A percentile compares a stretch with the other conserved stretches of the same genome.
phyloP scores from a whole-genome alignment of 2,113 vertebrate genomes.

The Ochotona curzoniae region DNA sequence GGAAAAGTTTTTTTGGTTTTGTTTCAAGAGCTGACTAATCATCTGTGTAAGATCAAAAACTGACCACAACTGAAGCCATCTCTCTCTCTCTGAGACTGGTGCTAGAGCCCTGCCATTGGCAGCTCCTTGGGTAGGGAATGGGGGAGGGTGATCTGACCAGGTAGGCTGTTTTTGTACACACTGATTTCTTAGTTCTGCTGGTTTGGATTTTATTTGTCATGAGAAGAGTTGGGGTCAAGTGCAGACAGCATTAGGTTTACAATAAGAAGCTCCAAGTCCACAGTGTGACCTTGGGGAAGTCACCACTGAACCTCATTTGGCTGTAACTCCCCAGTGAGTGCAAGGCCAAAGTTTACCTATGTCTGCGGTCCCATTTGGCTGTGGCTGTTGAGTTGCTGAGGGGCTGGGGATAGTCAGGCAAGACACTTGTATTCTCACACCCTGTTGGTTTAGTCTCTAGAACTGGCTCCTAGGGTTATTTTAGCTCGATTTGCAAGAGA shows the following conservation, averaged over 20 bases:
- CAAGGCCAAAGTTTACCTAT: background rate
- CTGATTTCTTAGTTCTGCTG: background rate
- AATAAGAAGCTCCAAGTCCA: background rate
- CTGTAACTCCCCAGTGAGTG: background rate
- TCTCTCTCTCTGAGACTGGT: background rate
- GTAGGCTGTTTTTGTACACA: background rate
- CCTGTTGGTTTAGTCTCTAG: background rate
- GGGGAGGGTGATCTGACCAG: background rate
- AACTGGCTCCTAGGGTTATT: conserved; percentile 17
- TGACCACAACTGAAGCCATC: background rate
- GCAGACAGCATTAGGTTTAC: background rate
- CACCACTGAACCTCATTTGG: background rate
- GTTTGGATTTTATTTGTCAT: background rate
- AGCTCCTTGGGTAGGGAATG: background rate
- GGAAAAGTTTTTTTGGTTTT: background rate
- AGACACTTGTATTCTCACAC: background rate
- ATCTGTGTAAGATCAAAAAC: background rate
- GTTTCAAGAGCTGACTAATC: background rate
- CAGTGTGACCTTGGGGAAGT: conserved; percentile 5
- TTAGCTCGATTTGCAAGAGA: conserved; percentile 9
- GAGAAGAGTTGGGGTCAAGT: background rate
- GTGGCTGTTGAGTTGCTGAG: background rate
- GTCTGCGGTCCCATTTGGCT: background rate
- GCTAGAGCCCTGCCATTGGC: background rate
- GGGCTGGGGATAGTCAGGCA: background rate